Base-by-base conservation (phyloP, 2,797 vertebrate species). In the Aplochiton taeniatus region DNA sequence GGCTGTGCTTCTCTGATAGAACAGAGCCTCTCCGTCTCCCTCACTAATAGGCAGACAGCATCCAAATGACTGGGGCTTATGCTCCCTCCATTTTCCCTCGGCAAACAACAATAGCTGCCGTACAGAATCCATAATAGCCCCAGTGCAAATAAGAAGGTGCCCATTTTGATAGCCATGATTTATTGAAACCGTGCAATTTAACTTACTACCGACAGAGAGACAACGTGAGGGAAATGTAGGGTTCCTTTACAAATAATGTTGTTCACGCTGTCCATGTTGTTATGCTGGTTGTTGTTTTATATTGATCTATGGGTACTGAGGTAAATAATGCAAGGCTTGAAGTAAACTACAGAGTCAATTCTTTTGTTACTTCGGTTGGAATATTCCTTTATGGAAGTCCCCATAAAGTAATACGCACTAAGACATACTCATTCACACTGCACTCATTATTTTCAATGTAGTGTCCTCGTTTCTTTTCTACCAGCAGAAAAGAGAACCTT, bases 401-500 rank as follows among this genome's bases (percentile, higher is more conserved):
- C 65, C 57, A 48, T 41, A 58, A 55, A 58, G 55, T 44, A 31
- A 51, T 41, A 63, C n/a, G n/a, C 17, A 54, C 51, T 20, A 9
- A 19, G 46, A 61, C 47, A 16, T 14, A 42, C 47, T 42, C 60
- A 50, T 14, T 13, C 60, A 49, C 20, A 50, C 20, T 1, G 76
- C 65, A 75, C 82, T 89, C 85, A 83, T 88, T 88, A 88, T 89
- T 81, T 88, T 78, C 69, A 79, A 31, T 50, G 75, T 83, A 81
- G 79, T 87, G 86, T 86, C 80, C 85, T 79, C 61, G 10, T 88
- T 89, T 86, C 75, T 61, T 78, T 84, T 72, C 77, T 50, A 56
- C 64, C 66, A 70, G 74, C 59, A 63, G 66, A 69, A 63, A 71
- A 19, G 65, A 74, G 70, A 62, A 70, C 77, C 74, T 71, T 72